Evolutionary conservation across 2,113 vertebrate species (phyloP).

Genomic region (Symphodus melops): DNA sequence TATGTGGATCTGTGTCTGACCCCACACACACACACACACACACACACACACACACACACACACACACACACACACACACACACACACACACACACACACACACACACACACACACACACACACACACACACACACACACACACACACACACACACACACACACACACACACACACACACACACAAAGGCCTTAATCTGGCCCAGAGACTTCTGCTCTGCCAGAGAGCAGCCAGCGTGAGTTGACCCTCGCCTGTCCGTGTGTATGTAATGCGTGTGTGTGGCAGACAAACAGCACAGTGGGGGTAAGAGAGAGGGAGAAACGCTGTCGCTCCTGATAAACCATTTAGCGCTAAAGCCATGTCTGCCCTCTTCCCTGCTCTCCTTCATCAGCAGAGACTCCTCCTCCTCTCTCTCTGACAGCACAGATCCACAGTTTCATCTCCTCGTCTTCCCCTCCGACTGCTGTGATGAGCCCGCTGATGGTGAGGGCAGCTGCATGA

Average conservation of each 20-base stretch:
- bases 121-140: too few species aligned
- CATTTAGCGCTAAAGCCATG: slow-evolving; percentile 56
- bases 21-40: too few species aligned
- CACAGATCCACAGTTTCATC: background rate
- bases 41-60: too few species aligned
- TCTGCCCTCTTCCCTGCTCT: background rate
- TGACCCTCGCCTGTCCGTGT: slow-evolving; percentile 33
- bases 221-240: slow-evolving; percentile 46
- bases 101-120: too few species aligned
- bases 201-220: slow-evolving; percentile 49
- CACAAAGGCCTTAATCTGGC: slow-evolving; percentile 52
- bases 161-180: too few species aligned
- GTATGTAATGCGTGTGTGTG: slow-evolving; percentile 17
- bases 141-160: too few species aligned
- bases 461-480: background rate
- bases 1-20: too few species aligned
- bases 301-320: background rate
- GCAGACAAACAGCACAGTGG: slow-evolving; percentile 42
- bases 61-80: too few species aligned
- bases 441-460: background rate
- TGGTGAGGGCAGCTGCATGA: background rate
- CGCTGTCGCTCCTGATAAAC: slow-evolving; percentile 54
- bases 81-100: too few species aligned
- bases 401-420: background rate
- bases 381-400: background rate